Conservation (phyloP, 2,797 vertebrate genomes). For the Muscicapa comitata region DNA sequence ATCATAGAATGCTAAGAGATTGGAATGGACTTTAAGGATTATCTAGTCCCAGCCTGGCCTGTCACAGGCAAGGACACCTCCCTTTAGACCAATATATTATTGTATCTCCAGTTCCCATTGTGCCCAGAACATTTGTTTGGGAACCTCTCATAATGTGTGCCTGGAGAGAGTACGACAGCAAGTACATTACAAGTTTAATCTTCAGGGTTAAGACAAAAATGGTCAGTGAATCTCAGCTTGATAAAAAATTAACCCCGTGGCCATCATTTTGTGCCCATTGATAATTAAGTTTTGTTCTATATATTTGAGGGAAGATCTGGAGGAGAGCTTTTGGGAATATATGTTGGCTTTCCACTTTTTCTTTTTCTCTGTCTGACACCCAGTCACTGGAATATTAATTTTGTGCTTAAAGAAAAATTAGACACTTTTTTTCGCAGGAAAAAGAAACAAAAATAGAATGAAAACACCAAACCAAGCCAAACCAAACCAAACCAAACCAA, state of each 20-base stretch:
- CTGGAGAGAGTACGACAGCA: not conserved
- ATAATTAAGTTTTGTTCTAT: not conserved
- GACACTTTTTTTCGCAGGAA: rapidly evolving
- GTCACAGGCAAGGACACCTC: not conserved
- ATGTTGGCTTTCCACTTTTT: not conserved
- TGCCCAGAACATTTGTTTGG: not conserved
- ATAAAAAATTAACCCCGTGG: not conserved
- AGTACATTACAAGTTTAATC: not conserved
- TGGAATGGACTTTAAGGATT: not conserved
- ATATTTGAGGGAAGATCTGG: not conserved
- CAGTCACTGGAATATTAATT: not conserved
- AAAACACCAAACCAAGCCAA: too few relatives aligned
- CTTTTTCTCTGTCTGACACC: not conserved
- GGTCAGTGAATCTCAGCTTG: not conserved
- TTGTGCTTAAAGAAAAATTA: not conserved
- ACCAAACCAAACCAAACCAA: too few relatives aligned
- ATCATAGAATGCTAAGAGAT: not conserved
- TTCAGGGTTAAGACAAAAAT: not conserved
- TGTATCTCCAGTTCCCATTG: not conserved
- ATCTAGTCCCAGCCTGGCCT: too few relatives aligned
- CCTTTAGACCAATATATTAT: too few relatives aligned
- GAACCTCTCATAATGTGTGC: not conserved
- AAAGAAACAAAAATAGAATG: too few relatives aligned
- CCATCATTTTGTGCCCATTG: rapidly evolving
- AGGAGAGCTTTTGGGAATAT: not conserved